Percentiles rank a stretch among this genome's conserved stretches.
phyloP scores from a whole-genome alignment of 2,888 invertebrate genomes.

The Polydrusus tereticollis region DNA sequence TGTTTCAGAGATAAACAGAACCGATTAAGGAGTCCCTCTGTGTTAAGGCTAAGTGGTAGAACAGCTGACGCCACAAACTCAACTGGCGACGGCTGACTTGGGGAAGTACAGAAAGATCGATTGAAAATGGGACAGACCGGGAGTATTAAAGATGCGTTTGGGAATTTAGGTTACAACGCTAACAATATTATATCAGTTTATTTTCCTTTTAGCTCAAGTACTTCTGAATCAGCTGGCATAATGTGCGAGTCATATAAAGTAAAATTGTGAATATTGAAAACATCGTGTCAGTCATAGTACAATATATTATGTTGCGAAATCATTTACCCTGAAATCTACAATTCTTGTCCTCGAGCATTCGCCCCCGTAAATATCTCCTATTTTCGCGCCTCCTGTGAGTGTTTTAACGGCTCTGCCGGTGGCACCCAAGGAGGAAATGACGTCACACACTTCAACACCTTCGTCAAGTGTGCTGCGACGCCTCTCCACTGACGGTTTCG shows the following conservation, averaged over 20 bases:
- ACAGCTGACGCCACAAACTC: slow-evolving; percentile 69
- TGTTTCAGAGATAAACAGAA: too few relatives aligned
- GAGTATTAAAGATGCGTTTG: neutral
- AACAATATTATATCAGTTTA: too few relatives aligned
- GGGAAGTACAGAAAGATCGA: slow-evolving; percentile 2
- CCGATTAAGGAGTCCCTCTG: slow-evolving; percentile 7
- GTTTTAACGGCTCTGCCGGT: slow-evolving; percentile 56
- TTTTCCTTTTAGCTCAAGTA: too few relatives aligned
- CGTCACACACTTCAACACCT: slow-evolving; percentile 65
- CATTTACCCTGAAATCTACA: neutral
- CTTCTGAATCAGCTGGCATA: too few relatives aligned
- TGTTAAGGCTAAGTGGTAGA: slow-evolving; percentile 68
- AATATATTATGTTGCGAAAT: neutral
- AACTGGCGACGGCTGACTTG: slow-evolving; percentile 18
- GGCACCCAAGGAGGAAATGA: slow-evolving; percentile 63
- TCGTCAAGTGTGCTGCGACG: slow-evolving; percentile 56
- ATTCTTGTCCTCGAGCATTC: neutral
- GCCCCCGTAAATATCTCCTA: slow-evolving; percentile 28
- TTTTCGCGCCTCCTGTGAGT: slow-evolving; percentile 48
- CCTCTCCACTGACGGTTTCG: slow-evolving; percentile 42
- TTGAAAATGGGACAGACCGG: neutral
- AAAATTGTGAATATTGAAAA: neutral
- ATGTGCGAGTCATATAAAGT: neutral
- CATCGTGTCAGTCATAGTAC: neutral
- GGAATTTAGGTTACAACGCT: too few relatives aligned